Percentiles rank a stretch among this genome's conserved stretches.
Evolutionary conservation across 2,113 vertebrate genomes (phyloP).

Genomic region (Corydoras sp.): DNA sequence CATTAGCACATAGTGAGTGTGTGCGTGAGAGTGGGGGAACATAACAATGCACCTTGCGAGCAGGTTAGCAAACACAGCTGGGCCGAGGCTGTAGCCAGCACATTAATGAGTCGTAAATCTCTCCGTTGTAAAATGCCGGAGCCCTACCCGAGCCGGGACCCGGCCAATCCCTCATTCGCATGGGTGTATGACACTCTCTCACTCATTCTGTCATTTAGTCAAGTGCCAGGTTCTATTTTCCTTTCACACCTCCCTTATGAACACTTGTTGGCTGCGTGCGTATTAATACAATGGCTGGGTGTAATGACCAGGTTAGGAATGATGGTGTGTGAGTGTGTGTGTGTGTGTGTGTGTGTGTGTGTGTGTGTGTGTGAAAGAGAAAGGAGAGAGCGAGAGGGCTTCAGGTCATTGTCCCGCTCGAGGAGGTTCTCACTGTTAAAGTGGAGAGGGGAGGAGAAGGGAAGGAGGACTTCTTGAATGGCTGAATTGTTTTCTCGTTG

Average conservation of each 20-base stretch:
- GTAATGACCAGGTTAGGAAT: conserved; percentile 32
- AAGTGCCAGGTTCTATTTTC: not conserved
- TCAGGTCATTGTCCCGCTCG: conserved; percentile 55
- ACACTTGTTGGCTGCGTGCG: not conserved
- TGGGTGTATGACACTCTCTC: conserved; percentile 29
- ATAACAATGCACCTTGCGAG: conserved; percentile 37
- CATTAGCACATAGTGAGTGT: conserved; percentile 45
- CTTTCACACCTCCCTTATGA: conserved; percentile 17
- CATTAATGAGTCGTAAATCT: conserved; percentile 41
- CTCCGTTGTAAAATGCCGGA: conserved; percentile 28
- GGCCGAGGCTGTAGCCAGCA: conserved; percentile 26
- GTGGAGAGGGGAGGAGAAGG: conserved; percentile 44
- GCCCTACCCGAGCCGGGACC: not conserved
- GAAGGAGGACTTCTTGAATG: conserved; percentile 47
- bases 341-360: not conserved
- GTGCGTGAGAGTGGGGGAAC: conserved; percentile 23
- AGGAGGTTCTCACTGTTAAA: conserved; percentile 64
- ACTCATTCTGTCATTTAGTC: conserved; percentile 12
- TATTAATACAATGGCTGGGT: conserved; percentile 6
- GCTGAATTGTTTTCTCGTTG: conserved; percentile 35
- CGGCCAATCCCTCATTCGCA: conserved; percentile 16
- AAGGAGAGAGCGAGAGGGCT: conserved; percentile 41
- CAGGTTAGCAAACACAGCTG: conserved; percentile 46
- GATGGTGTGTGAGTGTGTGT: conserved; percentile 39
- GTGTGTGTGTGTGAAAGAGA: not conserved